Percentiles rank a stretch among this genome's conserved stretches.
These are phyloP conservation scores for Alcedo quadribrachys DNA, from an alignment of 2,797 vertebrate genomes.

Conservation along the genomic window DNA sequence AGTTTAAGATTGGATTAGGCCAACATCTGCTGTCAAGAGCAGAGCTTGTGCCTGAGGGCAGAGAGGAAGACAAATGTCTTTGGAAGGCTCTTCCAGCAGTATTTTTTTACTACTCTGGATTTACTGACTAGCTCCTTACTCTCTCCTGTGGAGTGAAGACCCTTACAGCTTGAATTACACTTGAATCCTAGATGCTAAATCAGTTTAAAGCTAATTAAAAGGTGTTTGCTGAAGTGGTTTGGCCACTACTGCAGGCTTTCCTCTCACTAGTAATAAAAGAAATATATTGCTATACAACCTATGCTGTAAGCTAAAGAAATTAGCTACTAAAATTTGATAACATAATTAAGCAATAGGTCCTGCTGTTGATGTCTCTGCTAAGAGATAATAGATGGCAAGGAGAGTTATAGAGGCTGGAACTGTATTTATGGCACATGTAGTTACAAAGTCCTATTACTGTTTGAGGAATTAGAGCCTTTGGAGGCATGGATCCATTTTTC, in stretches of 20 bases:
- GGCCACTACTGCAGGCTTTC: background rate
- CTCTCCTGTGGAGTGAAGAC: background rate
- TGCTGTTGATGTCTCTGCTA: background rate
- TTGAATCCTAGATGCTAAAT: background rate
- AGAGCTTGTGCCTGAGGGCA: background rate
- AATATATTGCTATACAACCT: constrained; percentile 22
- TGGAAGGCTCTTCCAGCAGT: background rate
- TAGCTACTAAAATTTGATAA: constrained; percentile 54
- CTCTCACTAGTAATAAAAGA: constrained; percentile 9
- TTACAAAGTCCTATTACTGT: background rate
- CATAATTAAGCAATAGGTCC: constrained; percentile 4
- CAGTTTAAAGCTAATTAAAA: background rate
- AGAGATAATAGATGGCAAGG: background rate
- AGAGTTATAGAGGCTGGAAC: background rate
- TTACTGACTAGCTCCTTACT: background rate
- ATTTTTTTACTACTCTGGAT: background rate
- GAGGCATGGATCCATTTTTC: background rate
- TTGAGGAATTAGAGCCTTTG: background rate
- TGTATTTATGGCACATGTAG: background rate
- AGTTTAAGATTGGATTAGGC: background rate
- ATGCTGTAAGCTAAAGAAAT: constrained; percentile 46
- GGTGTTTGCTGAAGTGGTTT: background rate
- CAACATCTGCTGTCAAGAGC: background rate
- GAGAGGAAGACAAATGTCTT: background rate
- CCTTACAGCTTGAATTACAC: background rate